Conservation (phyloP, 2,113 vertebrate genomes). For the Brachyistius frenatus region DNA sequence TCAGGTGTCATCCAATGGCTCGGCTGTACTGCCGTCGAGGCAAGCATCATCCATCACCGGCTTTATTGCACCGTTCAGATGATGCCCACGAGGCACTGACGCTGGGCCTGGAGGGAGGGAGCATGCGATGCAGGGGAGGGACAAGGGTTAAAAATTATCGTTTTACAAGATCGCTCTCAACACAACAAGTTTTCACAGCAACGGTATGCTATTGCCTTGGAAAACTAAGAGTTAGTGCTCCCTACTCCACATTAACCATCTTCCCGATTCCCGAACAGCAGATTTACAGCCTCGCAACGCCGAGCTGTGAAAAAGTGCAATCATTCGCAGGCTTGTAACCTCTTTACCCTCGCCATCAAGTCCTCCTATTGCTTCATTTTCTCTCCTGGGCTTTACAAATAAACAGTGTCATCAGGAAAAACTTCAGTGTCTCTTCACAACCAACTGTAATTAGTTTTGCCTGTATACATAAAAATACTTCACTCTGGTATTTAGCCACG, state of each 20-base stretch:
- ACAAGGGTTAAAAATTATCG: slow-evolving; percentile 68
- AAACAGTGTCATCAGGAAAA: slow-evolving; percentile 70
- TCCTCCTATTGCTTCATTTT: slow-evolving; percentile 68
- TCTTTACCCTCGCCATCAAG: slow-evolving; percentile 64
- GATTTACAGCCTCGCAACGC: slow-evolving; percentile 78
- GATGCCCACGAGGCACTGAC: slow-evolving; percentile 75
- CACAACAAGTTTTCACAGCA: slow-evolving; percentile 81
- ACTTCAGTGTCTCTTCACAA: slow-evolving; percentile 66
- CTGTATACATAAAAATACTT: slow-evolving; percentile 64
- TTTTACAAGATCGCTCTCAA: slow-evolving; percentile 81
- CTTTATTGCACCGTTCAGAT: slow-evolving; percentile 80
- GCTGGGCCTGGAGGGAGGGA: slow-evolving; percentile 44
- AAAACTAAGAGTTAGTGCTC: slow-evolving; percentile 78
- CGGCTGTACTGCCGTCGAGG: slow-evolving; percentile 81
- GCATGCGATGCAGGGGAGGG: background rate
- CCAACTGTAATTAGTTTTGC: slow-evolving; percentile 70
- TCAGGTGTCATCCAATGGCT: slow-evolving; percentile 84
- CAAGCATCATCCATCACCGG: slow-evolving; percentile 84
- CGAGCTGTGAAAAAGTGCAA: slow-evolving; percentile 76
- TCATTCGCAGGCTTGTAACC: slow-evolving; percentile 80
- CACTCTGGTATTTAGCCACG: slow-evolving; percentile 61
- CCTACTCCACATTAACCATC: slow-evolving; percentile 76
- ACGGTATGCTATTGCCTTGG: slow-evolving; percentile 53
- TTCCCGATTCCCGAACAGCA: slow-evolving; percentile 75
- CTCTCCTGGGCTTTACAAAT: slow-evolving; percentile 76